Base-by-base conservation (phyloP, 2,888 invertebrate genomes). In the Tetragonula carbonaria region DNA sequence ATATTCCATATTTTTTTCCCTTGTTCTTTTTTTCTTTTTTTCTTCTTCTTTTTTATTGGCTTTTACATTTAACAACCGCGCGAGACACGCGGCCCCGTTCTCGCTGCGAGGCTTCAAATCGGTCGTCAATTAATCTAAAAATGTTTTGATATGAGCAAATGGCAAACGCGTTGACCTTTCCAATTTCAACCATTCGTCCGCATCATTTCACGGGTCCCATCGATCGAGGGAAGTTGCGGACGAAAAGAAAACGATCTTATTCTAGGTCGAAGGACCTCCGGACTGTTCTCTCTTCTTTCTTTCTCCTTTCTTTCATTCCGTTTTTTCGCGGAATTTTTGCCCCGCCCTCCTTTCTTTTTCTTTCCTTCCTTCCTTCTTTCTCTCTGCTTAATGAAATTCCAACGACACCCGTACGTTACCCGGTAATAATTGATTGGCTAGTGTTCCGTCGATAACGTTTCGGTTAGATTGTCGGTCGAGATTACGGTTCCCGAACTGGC, bases 61-160 rank as follows among this genome's bases (percentile, higher is more conserved):
- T 57, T 45, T 79, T 74, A 28, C 18, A 57, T 76, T 79, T 38
- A 72, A 80, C 82, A 78, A 83, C 75, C 80, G 77, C 74, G 62
- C 77, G 73, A 81, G 73, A 80, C 68, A 86, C 38, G 18, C 16
- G 45, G 74, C 76, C 74, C 68, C 28, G 73, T 82, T 85, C 73
- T 76, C 77, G 81, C 77, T 83, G 85, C 82, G 82, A 85, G 89
- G 82, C 82, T 90, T 82, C 80, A 90, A 88, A 84, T 86, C 78
- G 84, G n/a, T 89, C 71, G 78, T 88, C 86, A 66, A 89, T 87
- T 88, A 91, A 87, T 91, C 91, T 91, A 91, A 74, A 74, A 74
- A 88, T 80, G 86, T 90, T 57, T 92, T 93, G 93, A 93, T 93
- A 93, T 93, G 93, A 93, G 93, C 92, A 92, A 92, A 91, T 93